These are phyloP conservation scores for Polypterus bichir DNA, from an alignment of 2,113 vertebrate species.

Conservation along the genomic window DNA sequence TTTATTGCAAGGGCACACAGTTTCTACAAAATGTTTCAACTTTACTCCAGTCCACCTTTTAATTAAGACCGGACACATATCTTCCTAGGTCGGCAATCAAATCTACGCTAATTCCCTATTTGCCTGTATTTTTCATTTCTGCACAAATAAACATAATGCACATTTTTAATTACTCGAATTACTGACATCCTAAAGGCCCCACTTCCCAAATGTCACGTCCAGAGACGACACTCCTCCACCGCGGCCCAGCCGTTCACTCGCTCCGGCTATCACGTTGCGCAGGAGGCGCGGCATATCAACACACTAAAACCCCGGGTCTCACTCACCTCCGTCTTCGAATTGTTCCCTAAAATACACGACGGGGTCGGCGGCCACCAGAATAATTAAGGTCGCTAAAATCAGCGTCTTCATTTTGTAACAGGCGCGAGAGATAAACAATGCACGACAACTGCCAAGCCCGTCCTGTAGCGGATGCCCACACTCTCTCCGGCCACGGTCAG, in stretches of 20 bases:
- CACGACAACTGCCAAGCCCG: slow-evolving; percentile 17
- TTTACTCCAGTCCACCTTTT: too few relatives aligned
- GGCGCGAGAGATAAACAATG: not conserved
- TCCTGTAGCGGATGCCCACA: not conserved
- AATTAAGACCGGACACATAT: too few relatives aligned
- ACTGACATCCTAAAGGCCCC: too few relatives aligned
- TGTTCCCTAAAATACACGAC: slow-evolving; percentile 58
- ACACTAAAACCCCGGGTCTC: not conserved
- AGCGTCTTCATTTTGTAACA: slow-evolving; percentile 34
- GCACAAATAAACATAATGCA: too few relatives aligned
- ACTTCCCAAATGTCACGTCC: too few relatives aligned
- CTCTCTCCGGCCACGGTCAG: slow-evolving; percentile 9
- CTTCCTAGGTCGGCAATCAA: too few relatives aligned
- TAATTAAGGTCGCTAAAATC: slow-evolving; percentile 34
- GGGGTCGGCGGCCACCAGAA: slow-evolving; percentile 40
- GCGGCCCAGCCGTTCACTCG: accelerated
- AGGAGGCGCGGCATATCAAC: not conserved
- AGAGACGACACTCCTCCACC: not conserved
- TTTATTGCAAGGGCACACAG: too few relatives aligned
- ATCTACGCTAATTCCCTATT: too few relatives aligned
- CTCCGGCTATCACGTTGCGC: too few relatives aligned
- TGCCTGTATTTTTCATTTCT: too few relatives aligned
- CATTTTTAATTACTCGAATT: too few relatives aligned
- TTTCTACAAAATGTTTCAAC: too few relatives aligned
- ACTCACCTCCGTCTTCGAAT: slow-evolving; percentile 68